Conservation (phyloP, 2,888 invertebrate genomes). For the Amphipoea oculea region DNA sequence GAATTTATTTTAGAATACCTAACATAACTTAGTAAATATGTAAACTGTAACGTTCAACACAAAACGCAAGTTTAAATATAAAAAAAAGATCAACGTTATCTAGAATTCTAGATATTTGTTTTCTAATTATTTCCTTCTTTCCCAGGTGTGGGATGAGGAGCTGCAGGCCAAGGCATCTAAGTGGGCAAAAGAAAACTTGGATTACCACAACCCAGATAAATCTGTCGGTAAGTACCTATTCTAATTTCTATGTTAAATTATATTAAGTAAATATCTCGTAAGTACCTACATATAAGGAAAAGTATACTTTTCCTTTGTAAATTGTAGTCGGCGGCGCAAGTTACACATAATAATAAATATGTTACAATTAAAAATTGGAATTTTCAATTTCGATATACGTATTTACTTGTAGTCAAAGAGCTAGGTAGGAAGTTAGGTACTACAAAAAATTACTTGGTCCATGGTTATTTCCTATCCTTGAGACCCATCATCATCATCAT, state of each 20-base stretch:
- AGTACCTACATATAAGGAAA: not conserved
- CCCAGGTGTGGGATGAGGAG: conserved; percentile 82
- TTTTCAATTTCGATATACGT: not conserved
- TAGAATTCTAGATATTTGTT: not conserved
- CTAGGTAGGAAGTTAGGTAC: not conserved
- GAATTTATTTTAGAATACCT: not conserved
- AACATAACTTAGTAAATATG: not conserved
- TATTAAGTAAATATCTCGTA: not conserved
- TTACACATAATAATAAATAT: not conserved
- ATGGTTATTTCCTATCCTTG: too few species aligned
- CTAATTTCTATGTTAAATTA: not conserved
- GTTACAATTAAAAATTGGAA: not conserved
- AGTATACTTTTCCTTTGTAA: not conserved
- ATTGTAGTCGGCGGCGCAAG: not conserved
- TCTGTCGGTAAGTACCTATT: conserved; percentile 76
- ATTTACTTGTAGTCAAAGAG: not conserved
- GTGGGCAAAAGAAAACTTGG: conserved; percentile 75
- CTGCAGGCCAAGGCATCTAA: conserved; percentile 77
- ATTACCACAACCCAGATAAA: conserved; percentile 78
- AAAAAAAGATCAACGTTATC: too few species aligned
- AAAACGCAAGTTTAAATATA: not conserved
- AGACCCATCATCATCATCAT: too few species aligned
- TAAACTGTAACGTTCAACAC: not conserved
- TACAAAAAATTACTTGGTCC: not conserved
- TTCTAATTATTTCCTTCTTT: not conserved